Base-by-base conservation (phyloP, 2,797 vertebrate genomes). In the Darevskia nairensis region DNA sequence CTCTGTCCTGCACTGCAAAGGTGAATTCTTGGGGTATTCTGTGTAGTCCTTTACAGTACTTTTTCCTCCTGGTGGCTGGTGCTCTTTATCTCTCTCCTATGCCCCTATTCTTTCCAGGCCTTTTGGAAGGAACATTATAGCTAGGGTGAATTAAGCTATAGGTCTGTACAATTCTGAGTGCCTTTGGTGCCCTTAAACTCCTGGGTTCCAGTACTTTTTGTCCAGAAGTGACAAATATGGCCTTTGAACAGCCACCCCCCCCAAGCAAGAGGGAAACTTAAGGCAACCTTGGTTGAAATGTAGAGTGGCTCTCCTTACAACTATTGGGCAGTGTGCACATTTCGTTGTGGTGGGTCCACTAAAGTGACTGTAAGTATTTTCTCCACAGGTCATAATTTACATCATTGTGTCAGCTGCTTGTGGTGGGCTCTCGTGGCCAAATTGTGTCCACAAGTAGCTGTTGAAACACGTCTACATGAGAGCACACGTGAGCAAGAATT, bases 321-420 rank as follows among this genome's bases (percentile, higher is more conserved):
- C 1, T 0, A 29, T 15, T 9, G 4, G 25, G 44, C 17, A 10
- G n/a, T n/a, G 8, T 27, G n/a, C 69, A 29, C 2, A 25, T 25
- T 69, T 8, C 27, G 0, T 25, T 29, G 27, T 2, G 23, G 1
- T 1, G 10, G 50, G 25, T 13, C 6, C 4, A 6, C 5, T 59
- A 6, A 79, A 83, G 25, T 39, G 6, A 27, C 32, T 76, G 3
- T 3, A 35, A 35, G 35, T 78, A 55, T n/a, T 71, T 39, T 86
- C 64, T 94, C 87, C 88, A 87, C 94, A 99, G 99, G 97, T 99
- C 78, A 93, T 99, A 93, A 96, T 99, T 94, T 99, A 98, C 94
- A 96, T 99, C 90, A 98, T 99, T 41, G 97, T 99, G n/a, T 98
- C 98, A 0, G 97, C 94, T 10, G 92, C 98, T 80, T 99, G 98